Evolutionary conservation across 2,888 invertebrate species (phyloP).

Genomic region (Antheraea yamamai): DNA sequence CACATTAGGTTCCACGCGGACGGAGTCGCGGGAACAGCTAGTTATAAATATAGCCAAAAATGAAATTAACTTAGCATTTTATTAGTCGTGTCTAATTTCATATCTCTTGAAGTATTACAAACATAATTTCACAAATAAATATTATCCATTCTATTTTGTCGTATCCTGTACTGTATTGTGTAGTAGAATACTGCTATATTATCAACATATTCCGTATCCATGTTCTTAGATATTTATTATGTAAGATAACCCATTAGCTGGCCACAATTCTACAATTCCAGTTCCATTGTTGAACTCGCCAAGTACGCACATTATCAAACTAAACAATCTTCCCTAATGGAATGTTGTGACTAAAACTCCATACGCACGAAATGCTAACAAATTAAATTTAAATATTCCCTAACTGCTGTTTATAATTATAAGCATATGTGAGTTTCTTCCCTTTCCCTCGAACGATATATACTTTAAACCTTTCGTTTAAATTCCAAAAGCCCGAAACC

Average conservation of each 20-base stretch:
- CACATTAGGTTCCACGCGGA: too few relatives aligned
- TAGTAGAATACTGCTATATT: background rate
- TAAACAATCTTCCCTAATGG: slow-evolving; percentile 31
- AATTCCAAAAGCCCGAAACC: slow-evolving; percentile 49
- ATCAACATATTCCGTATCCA: background rate
- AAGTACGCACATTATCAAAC: slow-evolving; percentile 30
- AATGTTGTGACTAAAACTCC: slow-evolving; percentile 35
- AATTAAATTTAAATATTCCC: slow-evolving; percentile 39
- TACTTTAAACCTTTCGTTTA: slow-evolving; percentile 47
- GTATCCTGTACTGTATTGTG: background rate
- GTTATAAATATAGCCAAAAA: background rate
- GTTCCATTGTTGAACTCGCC: slow-evolving; percentile 20
- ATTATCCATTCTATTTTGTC: background rate
- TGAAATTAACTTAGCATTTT: background rate
- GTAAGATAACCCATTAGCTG: slow-evolving; percentile 14
- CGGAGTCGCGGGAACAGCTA: too few relatives aligned
- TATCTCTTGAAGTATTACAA: background rate
- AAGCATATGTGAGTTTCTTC: slow-evolving; percentile 44
- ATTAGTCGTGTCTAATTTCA: background rate
- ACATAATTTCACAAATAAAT: background rate
- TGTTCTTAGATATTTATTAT: slow-evolving; percentile 12
- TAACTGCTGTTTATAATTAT: slow-evolving; percentile 37
- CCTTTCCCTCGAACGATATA: slow-evolving; percentile 44
- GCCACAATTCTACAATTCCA: slow-evolving; percentile 14
- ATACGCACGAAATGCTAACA: slow-evolving; percentile 30